These are phyloP conservation scores for Oreochromis niloticus DNA, from an alignment of 2,113 vertebrate species.

Conservation along the genomic window DNA sequence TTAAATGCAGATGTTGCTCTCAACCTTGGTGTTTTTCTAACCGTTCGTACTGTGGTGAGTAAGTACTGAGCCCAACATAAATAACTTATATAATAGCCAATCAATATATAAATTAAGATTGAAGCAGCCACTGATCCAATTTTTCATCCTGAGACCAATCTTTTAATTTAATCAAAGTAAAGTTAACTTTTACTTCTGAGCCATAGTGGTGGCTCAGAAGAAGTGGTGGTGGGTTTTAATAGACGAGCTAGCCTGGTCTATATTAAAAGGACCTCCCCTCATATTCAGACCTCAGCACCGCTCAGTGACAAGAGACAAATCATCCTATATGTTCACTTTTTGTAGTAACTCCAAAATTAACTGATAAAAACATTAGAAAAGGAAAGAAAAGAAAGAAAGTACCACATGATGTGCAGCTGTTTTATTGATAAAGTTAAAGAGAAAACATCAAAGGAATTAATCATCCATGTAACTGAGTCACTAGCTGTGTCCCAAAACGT, in stretches of 20 bases:
- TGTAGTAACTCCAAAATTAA: neutral
- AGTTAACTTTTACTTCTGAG: neutral
- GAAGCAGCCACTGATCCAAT: neutral
- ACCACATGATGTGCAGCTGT: accelerated
- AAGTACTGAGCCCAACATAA: neutral
- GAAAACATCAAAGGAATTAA: neutral
- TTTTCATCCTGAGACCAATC: neutral
- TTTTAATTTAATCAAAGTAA: neutral
- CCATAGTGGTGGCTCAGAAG: neutral
- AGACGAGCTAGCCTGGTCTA: neutral
- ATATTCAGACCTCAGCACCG: neutral
- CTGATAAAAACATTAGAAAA: neutral
- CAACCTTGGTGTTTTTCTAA: neutral
- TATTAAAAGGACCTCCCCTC: neutral
- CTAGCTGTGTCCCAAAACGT: no score
- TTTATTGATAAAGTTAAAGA: neutral
- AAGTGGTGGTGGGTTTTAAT: neutral
- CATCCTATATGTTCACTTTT: accelerated
- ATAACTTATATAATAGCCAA: neutral
- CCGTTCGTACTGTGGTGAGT: neutral
- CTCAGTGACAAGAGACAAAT: neutral
- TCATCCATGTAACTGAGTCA: neutral
- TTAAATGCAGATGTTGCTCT: neutral
- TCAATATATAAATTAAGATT: neutral
- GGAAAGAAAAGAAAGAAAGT: neutral